Evolutionary conservation across 2,113 vertebrate species (phyloP), one percentile per base, ranked within the genome.

Genomic region (Pseudorasbora parva): DNA sequence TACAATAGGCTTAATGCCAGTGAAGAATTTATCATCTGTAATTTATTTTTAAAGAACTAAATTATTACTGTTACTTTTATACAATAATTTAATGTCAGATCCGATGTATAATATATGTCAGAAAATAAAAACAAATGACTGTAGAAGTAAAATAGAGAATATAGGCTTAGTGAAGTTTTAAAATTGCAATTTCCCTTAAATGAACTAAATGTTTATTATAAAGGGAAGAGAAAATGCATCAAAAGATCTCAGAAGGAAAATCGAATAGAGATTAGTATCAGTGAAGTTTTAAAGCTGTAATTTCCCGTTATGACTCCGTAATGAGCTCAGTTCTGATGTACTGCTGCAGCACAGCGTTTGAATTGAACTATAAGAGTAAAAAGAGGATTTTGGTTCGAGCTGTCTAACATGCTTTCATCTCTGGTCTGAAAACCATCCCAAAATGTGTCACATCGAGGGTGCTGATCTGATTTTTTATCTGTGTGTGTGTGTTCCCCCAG

Each of bases 401-500:
- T 54, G 17, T 54, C 8, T 54, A 30, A 75, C 5, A 37, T 14
- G 19, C 74, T 78, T 45, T 45, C n/a, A 45, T 41, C 57, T 43
- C 56, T 45, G 37, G 45, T 78, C 75, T 60, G 54, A 78, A 78
- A 43, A 59, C 1, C 33, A 43, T 17, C 25, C 17, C 19, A 21
- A 60, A 60, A 78, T 78, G 75, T 51, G 51, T 73, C 45, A 54
- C 10, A 27, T 11, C 8, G 4, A 59, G 21, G 49, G 51, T 56
- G 68, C 6, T 45, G 81, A 41, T 71, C 68, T 72, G 33, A 57
- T 82, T 51, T 74, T 45, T 27, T 51, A 5, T 62, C 2, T 82
- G 2, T 87, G 49, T 66, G 54, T 85, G 74, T 66, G 17, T 57
- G 23, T 60, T 10, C 72, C 60, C 41, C 3, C 86, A 93, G 92